phyloP scores from a whole-genome alignment of 2,888 invertebrate species.

The Saturnia pavonia region DNA sequence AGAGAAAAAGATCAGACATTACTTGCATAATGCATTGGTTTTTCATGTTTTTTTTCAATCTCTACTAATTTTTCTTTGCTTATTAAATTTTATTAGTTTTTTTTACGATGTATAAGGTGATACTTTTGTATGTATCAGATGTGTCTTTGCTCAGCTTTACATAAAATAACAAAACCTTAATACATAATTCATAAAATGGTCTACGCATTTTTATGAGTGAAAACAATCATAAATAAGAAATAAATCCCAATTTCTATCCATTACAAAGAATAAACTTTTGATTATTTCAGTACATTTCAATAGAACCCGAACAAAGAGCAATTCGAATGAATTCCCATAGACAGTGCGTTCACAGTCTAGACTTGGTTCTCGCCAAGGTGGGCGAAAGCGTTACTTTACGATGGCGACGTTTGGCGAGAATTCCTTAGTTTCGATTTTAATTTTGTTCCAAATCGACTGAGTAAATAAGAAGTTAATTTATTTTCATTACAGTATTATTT shows the following conservation, averaged over 20 bases:
- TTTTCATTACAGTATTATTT: not conserved
- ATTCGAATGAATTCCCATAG: conserved; percentile 7
- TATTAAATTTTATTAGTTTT: too few relatives aligned
- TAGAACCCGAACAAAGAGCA: conserved; percentile 6
- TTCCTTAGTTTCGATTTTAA: not conserved
- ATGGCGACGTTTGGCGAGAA: not conserved
- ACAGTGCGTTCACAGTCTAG: conserved; percentile 44
- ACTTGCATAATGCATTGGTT: too few relatives aligned
- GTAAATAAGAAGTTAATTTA: not conserved
- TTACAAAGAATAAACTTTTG: not conserved
- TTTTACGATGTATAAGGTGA: too few relatives aligned
- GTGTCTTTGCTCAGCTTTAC: too few relatives aligned
- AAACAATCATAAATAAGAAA: not conserved
- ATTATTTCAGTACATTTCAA: not conserved
- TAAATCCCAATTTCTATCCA: not conserved
- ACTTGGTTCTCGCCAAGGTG: conserved; percentile 41
- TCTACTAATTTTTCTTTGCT: too few relatives aligned
- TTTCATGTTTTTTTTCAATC: too few relatives aligned
- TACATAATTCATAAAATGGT: too few relatives aligned
- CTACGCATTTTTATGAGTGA: too few relatives aligned
- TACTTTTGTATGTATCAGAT: too few relatives aligned
- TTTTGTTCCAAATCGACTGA: not conserved
- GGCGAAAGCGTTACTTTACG: conserved; percentile 4
- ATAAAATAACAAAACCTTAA: too few relatives aligned
- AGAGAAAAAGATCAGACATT: too few relatives aligned